phyloP scores from a whole-genome alignment of 2,797 vertebrate species.

The Triplophysa yarkandensis region DNA sequence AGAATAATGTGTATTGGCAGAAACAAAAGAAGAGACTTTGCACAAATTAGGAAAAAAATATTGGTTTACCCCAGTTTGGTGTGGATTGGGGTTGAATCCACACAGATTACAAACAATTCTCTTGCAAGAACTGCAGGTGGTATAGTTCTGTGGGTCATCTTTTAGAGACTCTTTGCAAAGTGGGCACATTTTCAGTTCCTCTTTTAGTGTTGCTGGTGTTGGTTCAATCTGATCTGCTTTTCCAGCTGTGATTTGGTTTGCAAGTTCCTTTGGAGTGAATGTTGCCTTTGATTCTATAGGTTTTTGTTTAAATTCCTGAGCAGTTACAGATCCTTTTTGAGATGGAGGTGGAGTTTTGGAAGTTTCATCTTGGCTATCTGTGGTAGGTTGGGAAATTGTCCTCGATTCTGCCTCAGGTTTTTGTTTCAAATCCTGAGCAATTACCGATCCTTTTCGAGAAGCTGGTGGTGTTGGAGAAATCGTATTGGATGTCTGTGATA shows the following conservation, averaged over 20 bases:
- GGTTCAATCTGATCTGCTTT: slow-evolving; percentile 52
- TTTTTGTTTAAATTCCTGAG: not conserved
- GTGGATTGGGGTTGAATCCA: slow-evolving; percentile 84
- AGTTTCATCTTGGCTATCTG: slow-evolving; percentile 24
- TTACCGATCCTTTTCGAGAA: slow-evolving; percentile 62
- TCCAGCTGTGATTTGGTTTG: slow-evolving; percentile 44
- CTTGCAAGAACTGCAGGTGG: slow-evolving; percentile 82
- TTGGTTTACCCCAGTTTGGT: slow-evolving; percentile 69
- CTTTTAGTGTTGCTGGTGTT: slow-evolving; percentile 57
- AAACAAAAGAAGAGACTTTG: not conserved
- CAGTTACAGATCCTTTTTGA: slow-evolving; percentile 53
- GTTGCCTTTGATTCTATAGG: too few relatives aligned
- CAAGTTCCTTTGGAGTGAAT: not conserved
- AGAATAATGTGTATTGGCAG: not conserved
- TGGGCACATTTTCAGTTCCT: slow-evolving; percentile 69
- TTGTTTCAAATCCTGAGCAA: slow-evolving; percentile 29
- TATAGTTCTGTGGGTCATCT: slow-evolving; percentile 79
- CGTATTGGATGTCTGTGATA: slow-evolving; percentile 64
- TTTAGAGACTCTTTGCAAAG: slow-evolving; percentile 83
- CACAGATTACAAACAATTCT: slow-evolving; percentile 81
- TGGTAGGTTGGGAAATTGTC: slow-evolving; percentile 22
- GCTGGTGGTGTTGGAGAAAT: slow-evolving; percentile 56
- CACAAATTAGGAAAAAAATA: not conserved
- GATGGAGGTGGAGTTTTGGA: slow-evolving; percentile 67
- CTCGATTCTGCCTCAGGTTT: slow-evolving; percentile 39